Base-by-base conservation (phyloP, 2,888 invertebrate species). In the Alviniconcha strummeri region DNA sequence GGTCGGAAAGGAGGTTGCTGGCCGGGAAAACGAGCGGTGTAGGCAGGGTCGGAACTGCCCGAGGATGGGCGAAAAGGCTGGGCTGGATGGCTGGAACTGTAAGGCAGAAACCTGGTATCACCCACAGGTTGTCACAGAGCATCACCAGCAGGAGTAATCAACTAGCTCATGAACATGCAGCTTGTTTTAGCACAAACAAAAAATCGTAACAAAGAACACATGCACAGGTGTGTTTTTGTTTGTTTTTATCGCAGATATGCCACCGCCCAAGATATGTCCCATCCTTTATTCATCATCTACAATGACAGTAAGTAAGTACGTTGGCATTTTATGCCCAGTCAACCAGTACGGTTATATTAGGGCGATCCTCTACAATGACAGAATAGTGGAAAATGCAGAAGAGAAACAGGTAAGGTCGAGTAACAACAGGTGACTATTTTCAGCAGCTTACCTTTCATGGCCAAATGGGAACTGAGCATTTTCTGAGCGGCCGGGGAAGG, bases 391-490 rank as follows among this genome's bases (percentile, higher is more conserved):
- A 52, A 36, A 13, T 13, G 54, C 11, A 74, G 76, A 75, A 54
- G 57, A 54, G 76, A 67, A 83, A 13, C 0, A 54, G 19, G 71
- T 52, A 78, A 1, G 78, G 8, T 52, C 0, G 19, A 71, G 71
- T 1, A n/a, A 19, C 36, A 15, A 79, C n/a, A 71, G 19, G 55
- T 55, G 36, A 36, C 36, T 36, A 36, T 36, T 36, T 36, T 36
- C 36, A 36, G 3, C 36, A 36, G 8, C 82, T 54, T 81, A 91
- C 91, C 91, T 90, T 82, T 91, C 91, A 60, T 90, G 90, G 77
- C 90, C 89, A 89, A 91, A 91, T 19, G 91, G 91, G 85, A 91
- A 91, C 69, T 86, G 83, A 19, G 83, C 79, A 52, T 80, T 82
- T 77, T 84, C 78, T n/a, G 84, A 67, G 19, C 80, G 85, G 78